Conservation (phyloP, 2,113 vertebrate species). For the Neolamprologus sp. region DNA sequence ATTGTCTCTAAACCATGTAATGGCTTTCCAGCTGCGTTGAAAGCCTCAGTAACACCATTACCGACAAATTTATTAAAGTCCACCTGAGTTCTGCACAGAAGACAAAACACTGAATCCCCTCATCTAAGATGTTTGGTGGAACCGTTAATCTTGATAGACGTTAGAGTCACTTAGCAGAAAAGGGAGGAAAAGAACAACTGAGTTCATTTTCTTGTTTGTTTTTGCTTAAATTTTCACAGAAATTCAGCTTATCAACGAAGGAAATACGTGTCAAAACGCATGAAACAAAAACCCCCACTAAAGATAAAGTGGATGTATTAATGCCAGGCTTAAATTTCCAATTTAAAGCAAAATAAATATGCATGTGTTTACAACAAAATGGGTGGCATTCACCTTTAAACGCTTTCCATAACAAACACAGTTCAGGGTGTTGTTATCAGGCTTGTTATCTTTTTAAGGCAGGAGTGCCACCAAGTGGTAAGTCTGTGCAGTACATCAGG, state of each 20-base stretch:
- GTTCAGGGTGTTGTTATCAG: too few species aligned
- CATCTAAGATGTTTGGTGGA: background rate
- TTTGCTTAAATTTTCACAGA: background rate
- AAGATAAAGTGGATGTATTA: background rate
- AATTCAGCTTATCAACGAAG: background rate
- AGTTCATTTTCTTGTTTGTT: background rate
- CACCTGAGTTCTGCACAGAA: background rate
- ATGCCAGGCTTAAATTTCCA: background rate
- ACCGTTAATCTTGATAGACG: background rate
- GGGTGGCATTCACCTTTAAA: background rate
- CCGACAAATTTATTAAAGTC: background rate
- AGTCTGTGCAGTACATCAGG: background rate
- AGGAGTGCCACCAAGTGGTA: constrained; percentile 26
- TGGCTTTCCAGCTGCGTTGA: background rate
- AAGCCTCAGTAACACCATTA: background rate
- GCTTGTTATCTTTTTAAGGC: background rate
- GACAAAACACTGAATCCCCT: background rate
- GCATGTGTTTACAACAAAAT: background rate
- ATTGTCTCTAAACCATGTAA: constrained; percentile 34
- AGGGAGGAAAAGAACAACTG: background rate
- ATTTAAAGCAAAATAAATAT: background rate
- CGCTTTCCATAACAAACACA: background rate
- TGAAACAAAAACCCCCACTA: background rate
- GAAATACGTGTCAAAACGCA: background rate
- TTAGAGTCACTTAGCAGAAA: background rate